phyloP scores from a whole-genome alignment of 2,888 invertebrate genomes.

The Aethes cnicana region DNA sequence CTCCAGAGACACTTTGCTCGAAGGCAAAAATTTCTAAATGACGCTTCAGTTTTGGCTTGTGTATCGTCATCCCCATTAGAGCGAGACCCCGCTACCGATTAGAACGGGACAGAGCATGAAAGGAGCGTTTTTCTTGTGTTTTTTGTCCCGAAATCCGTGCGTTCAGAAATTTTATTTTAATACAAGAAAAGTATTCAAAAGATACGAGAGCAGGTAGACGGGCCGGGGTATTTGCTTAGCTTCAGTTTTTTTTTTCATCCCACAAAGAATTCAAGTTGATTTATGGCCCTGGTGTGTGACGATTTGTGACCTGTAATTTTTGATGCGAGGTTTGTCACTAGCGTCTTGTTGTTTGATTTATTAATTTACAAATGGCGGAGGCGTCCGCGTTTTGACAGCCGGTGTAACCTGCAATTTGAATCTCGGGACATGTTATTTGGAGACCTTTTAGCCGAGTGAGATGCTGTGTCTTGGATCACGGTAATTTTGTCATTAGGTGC shows the following conservation, averaged over 20 bases:
- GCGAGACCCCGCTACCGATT: slow-evolving; percentile 42
- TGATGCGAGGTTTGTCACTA: slow-evolving; percentile 79
- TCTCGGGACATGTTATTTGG: slow-evolving; percentile 42
- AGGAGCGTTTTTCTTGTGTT: slow-evolving; percentile 75
- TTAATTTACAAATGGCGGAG: slow-evolving; percentile 64
- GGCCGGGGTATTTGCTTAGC: slow-evolving; percentile 77
- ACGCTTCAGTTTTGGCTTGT: slow-evolving; percentile 52
- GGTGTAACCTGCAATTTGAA: slow-evolving; percentile 62
- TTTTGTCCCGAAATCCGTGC: slow-evolving; percentile 76
- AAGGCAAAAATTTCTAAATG: slow-evolving; percentile 58
- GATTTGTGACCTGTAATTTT: slow-evolving; percentile 80
- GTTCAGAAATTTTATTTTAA: slow-evolving; percentile 79
- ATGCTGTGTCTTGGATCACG: slow-evolving; percentile 6
- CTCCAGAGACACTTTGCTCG: slow-evolving; percentile 39
- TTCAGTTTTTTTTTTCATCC: slow-evolving; percentile 63
- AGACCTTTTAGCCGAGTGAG: slow-evolving; percentile 14
- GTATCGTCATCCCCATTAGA: slow-evolving; percentile 62
- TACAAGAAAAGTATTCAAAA: slow-evolving; percentile 79
- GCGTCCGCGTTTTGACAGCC: slow-evolving; percentile 70
- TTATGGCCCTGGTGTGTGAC: slow-evolving; percentile 74
- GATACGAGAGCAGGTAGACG: slow-evolving; percentile 79
- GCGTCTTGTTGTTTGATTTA: slow-evolving; percentile 68
- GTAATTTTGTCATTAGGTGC: slow-evolving; percentile 22
- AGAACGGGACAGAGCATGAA: slow-evolving; percentile 52
- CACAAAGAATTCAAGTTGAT: slow-evolving; percentile 76